Base-by-base conservation (phyloP, 2,113 vertebrate species). In the Willisornis vidua region DNA sequence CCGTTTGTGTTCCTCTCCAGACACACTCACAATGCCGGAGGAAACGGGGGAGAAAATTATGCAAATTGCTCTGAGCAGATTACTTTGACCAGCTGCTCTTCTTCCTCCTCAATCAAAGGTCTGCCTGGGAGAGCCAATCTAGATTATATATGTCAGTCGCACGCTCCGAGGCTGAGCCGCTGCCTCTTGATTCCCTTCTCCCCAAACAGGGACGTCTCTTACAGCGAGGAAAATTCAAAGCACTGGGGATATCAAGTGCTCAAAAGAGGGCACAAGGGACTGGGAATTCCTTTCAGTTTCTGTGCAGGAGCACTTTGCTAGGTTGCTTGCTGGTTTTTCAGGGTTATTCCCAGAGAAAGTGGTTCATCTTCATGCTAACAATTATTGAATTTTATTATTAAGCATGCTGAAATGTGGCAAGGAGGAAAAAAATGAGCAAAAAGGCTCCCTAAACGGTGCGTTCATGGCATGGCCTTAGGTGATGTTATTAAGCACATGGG, bases 21-120 rank as follows among this genome's bases (percentile, higher is more conserved):
- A 93, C 97, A 94, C 78, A 77, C 96, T 98, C 94, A 85, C 92
- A 96, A 97, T 98, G 96, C 96, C 97, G 79, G 94, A 97, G 98
- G 98, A 98, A 98, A 94, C 97, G 93, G 89, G 93, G 96, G 92
- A 74, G 82, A 85, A 95, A 95, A 97, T 97, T 97, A 98, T 98
- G 97, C 97, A 98, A 97, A 98, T 98, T 93, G 91, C 96, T 94
- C 85, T 57, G 84, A 96, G 90, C 79, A 97, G 97, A 98, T 98
- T 97, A 97, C 94, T 96, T 97, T 95, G 97, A 93, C 97, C 97
- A 97, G 97, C 98, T 98, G 97, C 96, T 98, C 96, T 97, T 96
- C 96, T 97, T 97, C 96, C 89, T 97, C 94, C 84, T 94, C 96
- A 97, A 95, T 96, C 97, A 97, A 91, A 74, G 84, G 83, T 96